Evolutionary conservation across 2,113 vertebrate species (phyloP).

Genomic region (Fregetta grallaria): DNA sequence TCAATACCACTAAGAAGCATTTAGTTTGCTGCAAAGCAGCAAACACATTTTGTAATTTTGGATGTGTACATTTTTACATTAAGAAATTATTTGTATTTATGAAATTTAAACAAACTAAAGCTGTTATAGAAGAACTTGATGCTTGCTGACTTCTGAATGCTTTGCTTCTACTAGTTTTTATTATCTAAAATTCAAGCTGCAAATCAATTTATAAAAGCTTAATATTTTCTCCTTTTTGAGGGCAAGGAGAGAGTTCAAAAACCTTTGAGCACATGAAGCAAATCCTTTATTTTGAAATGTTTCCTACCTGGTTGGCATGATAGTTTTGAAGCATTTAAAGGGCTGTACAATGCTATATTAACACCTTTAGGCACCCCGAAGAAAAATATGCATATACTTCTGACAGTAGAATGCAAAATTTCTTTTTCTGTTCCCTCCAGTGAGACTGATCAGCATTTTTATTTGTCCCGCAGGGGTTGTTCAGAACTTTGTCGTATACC

Average conservation of each 20-base stretch:
- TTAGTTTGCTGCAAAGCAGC: not conserved
- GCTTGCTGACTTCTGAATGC: not conserved
- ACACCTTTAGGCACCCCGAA: not conserved
- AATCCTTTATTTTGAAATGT: not conserved
- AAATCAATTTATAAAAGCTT: not conserved
- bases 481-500: slow-evolving; percentile 96
- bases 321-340: not conserved
- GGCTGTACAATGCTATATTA: not conserved
- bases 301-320: not conserved
- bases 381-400: not conserved
- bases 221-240: not conserved
- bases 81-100: not conserved
- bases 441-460: not conserved
- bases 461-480: slow-evolving; percentile 82
- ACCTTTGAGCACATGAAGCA: not conserved
- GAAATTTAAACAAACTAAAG: not conserved
- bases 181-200: not conserved
- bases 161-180: not conserved
- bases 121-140: not conserved
- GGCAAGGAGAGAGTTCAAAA: not conserved
- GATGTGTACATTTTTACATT: not conserved
- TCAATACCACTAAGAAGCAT: not conserved
- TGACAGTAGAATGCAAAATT: not conserved
- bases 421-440: not conserved
- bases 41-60: not conserved